Conservation (phyloP, 2,888 invertebrate genomes). For the Ecdyonurus torrentis region DNA sequence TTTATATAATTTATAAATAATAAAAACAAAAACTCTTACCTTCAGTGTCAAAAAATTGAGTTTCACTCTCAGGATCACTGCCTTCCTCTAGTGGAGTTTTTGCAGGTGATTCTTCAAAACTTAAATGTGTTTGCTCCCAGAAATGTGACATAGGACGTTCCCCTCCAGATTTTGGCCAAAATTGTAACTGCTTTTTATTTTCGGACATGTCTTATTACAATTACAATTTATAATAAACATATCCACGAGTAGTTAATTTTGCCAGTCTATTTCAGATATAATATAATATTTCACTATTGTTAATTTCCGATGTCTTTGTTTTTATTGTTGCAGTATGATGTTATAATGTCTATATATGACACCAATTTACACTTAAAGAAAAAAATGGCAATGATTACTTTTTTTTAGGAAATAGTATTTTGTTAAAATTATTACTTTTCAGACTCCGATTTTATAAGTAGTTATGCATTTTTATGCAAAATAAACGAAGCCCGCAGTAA, state of each 20-base stretch:
- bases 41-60: slow-evolving; percentile 8
- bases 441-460: too few species aligned
- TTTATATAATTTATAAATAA: background rate
- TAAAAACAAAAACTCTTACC: slow-evolving; percentile 7
- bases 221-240: background rate
- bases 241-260: background rate
- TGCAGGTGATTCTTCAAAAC: slow-evolving; percentile 1
- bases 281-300: too few species aligned
- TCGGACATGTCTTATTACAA: background rate
- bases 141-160: background rate
- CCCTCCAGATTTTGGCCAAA: background rate
- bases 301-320: too few species aligned
- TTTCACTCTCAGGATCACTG: slow-evolving; percentile 18
- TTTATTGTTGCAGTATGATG: too few species aligned
- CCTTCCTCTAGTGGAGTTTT: slow-evolving; percentile 11
- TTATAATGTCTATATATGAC: too few species aligned
- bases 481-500: too few species aligned
- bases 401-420: too few species aligned
- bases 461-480: too few species aligned
- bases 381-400: too few species aligned
- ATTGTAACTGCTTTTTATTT: background rate
- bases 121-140: background rate
- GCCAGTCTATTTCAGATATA: too few species aligned
- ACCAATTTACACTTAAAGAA: too few species aligned
- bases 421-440: too few species aligned